Conservation (phyloP, 2,888 invertebrate genomes). For the Drosophila mimetica region DNA sequence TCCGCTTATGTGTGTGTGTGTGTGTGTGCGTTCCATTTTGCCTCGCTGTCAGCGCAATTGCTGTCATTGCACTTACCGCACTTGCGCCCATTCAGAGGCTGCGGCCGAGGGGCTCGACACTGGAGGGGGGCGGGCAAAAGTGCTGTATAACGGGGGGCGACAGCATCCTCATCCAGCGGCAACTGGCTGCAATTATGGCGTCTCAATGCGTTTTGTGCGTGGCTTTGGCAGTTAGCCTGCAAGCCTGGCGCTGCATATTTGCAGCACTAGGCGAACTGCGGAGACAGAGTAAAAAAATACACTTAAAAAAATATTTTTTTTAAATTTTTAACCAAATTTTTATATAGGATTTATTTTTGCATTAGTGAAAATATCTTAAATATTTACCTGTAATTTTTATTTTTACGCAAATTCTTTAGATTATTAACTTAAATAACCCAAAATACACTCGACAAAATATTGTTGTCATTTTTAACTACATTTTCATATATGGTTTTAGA, state of each 20-base stretch:
- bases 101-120: background rate
- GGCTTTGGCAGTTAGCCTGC: constrained; percentile 71
- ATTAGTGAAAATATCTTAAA: no score
- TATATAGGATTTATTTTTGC: no score
- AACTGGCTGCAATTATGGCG: constrained; percentile 77
- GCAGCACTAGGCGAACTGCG: constrained; percentile 41
- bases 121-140: background rate
- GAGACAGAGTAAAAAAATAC: constrained; percentile 6
- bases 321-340: background rate
- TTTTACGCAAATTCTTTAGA: no score
- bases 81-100: constrained; percentile 55
- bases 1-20: constrained; percentile 14
- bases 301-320: background rate
- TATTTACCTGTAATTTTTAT: no score
- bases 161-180: constrained; percentile 36
- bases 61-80: constrained; percentile 78
- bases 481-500: no score
- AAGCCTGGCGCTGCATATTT: constrained; percentile 63
- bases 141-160: background rate
- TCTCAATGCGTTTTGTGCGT: constrained; percentile 78
- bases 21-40: constrained; percentile 57
- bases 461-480: no score
- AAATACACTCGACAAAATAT: no score
- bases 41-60: constrained; percentile 70
- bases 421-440: no score